Evolutionary conservation across 1,140 invertebrate species (phyloP).

Genomic region (Zophobas morio): DNA sequence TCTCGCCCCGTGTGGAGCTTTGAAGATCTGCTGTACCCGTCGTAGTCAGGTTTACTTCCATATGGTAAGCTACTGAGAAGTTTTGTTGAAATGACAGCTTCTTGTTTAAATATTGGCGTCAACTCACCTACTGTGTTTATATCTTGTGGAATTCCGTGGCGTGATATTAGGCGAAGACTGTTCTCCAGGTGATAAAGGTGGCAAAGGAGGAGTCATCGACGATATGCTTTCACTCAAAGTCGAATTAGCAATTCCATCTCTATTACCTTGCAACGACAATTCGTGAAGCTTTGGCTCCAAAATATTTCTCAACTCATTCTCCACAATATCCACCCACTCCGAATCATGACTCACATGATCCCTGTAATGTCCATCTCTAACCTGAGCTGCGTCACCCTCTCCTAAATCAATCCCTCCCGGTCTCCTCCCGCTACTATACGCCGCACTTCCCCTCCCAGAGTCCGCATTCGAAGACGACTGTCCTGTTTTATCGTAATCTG

Average conservation of each 20-base stretch:
- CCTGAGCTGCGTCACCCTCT: constrained; percentile 66
- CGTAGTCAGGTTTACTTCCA: constrained; percentile 73
- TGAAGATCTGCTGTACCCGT: constrained; percentile 58
- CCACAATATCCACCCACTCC: constrained; percentile 88
- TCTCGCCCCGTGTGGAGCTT: constrained; percentile 61
- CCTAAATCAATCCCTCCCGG: constrained; percentile 70
- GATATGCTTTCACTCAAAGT: constrained; percentile 77
- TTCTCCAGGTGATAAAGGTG: constrained; percentile 79
- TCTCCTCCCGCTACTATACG: constrained; percentile 80
- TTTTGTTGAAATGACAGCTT: not conserved
- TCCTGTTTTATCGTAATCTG: constrained; percentile 81
- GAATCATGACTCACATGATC: constrained; percentile 75
- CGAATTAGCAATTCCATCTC: constrained; percentile 69
- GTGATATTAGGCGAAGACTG: constrained; percentile 67
- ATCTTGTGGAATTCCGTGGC: constrained; percentile 68
- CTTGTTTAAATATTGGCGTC: not conserved
- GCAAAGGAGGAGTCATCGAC: constrained; percentile 83
- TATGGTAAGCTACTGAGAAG: constrained; percentile 70
- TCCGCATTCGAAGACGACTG: constrained; percentile 81
- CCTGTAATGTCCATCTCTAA: constrained; percentile 51
- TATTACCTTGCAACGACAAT: constrained; percentile 69
- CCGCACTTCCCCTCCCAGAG: constrained; percentile 82
- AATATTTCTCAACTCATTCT: constrained; percentile 84
- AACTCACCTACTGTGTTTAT: constrained; percentile 68
- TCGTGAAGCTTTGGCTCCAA: constrained; percentile 78